phyloP scores from a whole-genome alignment of 2,113 vertebrate genomes.

The Sylvietta virens region DNA sequence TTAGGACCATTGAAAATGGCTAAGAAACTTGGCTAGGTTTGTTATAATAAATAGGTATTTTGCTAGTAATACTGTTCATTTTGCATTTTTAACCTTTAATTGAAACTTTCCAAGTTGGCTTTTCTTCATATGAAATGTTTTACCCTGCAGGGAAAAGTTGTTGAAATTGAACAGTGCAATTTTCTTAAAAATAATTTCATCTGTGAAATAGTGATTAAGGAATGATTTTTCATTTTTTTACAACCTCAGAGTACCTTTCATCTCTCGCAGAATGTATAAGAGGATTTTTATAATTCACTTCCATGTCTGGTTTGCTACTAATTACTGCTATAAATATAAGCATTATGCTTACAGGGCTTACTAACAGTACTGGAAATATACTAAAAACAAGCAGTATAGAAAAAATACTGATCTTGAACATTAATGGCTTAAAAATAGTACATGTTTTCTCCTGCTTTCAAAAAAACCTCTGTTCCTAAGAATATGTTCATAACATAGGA shows the following conservation, averaged over 20 bases:
- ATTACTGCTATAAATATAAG: background rate
- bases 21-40: background rate
- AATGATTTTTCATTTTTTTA: slow-evolving; percentile 35
- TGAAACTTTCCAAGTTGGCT: background rate
- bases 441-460: background rate
- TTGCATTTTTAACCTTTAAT: background rate
- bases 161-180: background rate
- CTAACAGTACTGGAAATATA: background rate
- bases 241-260: background rate
- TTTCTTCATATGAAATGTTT: background rate
- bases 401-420: background rate
- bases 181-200: background rate
- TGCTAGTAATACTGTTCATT: background rate
- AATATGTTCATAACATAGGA: background rate
- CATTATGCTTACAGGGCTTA: background rate
- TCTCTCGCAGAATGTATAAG: background rate
- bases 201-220: background rate
- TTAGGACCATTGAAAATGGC: background rate
- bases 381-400: background rate
- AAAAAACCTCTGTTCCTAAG: background rate
- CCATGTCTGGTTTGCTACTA: background rate
- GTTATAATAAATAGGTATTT: background rate
- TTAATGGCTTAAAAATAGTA: background rate
- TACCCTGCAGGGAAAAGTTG: background rate
- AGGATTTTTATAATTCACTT: background rate